These are phyloP conservation scores for Typhlomys cinereus DNA, from an alignment of 2,113 vertebrate genomes.

Conservation along the genomic window DNA sequence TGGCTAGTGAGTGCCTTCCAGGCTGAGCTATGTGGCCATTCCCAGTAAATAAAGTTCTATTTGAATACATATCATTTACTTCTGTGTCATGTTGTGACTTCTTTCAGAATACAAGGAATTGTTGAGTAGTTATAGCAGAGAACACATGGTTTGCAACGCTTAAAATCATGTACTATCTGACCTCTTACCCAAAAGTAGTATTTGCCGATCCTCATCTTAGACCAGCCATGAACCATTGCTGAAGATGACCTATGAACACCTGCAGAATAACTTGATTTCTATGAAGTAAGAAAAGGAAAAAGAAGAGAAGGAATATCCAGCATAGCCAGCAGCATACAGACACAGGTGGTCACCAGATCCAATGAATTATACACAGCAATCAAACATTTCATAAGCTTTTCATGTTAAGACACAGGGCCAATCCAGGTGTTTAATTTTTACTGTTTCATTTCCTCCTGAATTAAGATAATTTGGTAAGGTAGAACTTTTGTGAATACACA, in stretches of 20 bases:
- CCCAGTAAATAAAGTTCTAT: neutral
- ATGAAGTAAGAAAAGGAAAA: neutral
- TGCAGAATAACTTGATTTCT: neutral
- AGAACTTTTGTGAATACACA: constrained; percentile 23
- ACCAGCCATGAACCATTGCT: neutral
- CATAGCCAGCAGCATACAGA: neutral
- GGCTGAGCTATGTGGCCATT: too few relatives aligned
- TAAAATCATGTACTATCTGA: neutral
- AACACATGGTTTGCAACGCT: neutral
- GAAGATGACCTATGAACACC: neutral
- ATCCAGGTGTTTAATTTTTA: neutral
- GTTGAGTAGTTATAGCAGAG: neutral
- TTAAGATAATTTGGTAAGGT: neutral
- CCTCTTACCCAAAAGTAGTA: neutral
- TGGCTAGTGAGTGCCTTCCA: too few relatives aligned
- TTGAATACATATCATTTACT: neutral
- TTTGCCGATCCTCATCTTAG: neutral
- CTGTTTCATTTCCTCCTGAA: neutral
- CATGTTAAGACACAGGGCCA: neutral
- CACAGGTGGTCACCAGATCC: neutral
- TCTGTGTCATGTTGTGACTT: neutral
- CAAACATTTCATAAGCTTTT: neutral
- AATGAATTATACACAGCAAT: neutral
- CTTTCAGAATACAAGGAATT: neutral
- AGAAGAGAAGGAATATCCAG: neutral